Percentiles rank a stretch among this genome's conserved stretches.
Conservation (phyloP, 2,797 vertebrate species). For the Craterocephalus amniculus region DNA sequence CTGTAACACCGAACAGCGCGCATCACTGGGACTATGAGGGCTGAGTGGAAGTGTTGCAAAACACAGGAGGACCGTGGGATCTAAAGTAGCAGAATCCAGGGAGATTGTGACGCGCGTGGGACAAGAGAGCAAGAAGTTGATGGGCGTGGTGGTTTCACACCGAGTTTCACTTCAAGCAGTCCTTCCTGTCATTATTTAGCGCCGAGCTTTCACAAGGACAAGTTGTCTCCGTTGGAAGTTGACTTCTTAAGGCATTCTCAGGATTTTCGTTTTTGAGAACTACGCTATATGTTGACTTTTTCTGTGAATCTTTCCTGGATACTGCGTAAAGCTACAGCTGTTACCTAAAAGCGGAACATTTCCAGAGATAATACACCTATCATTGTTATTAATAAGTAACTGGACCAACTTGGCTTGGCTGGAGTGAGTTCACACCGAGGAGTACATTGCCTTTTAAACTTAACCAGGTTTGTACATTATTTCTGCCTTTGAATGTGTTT, state of each 20-base stretch:
- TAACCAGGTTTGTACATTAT: slow-evolving; percentile 59
- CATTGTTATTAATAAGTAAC: not conserved
- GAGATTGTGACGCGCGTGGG: slow-evolving; percentile 6
- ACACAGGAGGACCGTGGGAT: not conserved
- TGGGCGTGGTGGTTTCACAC: slow-evolving; percentile 66
- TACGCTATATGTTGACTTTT: not conserved
- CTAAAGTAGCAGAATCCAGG: not conserved
- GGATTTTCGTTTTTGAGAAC: not conserved
- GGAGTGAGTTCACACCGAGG: slow-evolving; percentile 6
- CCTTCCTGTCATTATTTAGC: slow-evolving; percentile 27
- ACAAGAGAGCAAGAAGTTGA: slow-evolving; percentile 2
- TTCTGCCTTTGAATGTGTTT: not conserved
- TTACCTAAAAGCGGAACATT: slow-evolving; percentile 3
- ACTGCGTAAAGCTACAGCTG: not conserved
- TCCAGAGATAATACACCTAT: not conserved
- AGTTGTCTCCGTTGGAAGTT: not conserved
- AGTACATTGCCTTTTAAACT: slow-evolving; percentile 1
- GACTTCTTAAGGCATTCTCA: not conserved
- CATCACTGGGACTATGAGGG: not conserved
- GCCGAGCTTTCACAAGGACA: not conserved
- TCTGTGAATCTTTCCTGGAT: not conserved
- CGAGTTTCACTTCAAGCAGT: slow-evolving; percentile 43
- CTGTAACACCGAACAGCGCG: not conserved
- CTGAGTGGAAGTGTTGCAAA: not conserved
- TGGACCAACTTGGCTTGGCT: slow-evolving; percentile 11